phyloP scores from a whole-genome alignment of 2,888 invertebrate genomes.

The Hipparchia semele region DNA sequence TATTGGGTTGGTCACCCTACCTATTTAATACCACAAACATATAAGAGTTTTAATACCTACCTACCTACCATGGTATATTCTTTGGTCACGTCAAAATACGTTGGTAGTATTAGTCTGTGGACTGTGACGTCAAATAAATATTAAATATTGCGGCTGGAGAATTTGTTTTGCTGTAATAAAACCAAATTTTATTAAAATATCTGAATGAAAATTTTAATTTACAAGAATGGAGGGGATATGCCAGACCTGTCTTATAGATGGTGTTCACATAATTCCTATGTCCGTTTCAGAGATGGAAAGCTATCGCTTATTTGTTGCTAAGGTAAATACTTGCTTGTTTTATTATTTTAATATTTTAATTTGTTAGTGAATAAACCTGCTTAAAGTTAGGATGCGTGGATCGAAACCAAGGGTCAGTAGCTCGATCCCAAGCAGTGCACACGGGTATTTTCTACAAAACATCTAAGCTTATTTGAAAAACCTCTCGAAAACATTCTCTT shows the following conservation, averaged over 20 bases:
- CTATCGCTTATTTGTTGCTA: slow-evolving; percentile 48
- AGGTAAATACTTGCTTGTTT: slow-evolving; percentile 46
- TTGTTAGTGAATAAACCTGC: not conserved
- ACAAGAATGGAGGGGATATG: slow-evolving; percentile 43
- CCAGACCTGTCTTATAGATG: slow-evolving; percentile 52
- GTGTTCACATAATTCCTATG: slow-evolving; percentile 50
- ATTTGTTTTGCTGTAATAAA: not conserved
- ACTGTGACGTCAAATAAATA: no score
- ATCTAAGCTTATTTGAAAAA: not conserved
- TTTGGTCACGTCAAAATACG: no score
- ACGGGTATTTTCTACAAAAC: not conserved
- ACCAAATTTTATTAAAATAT: not conserved
- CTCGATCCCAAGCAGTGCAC: not conserved
- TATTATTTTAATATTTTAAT: not conserved
- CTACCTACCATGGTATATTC: no score
- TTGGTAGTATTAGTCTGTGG: no score
- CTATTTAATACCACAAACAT: no score
- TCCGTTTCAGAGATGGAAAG: slow-evolving; percentile 46
- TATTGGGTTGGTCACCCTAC: no score
- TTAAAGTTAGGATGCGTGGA: not conserved
- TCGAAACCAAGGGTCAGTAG: not conserved
- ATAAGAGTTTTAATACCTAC: no score
- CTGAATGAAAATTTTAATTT: not conserved
- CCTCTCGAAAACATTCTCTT: no score
- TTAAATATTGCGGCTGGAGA: not conserved